phyloP scores from a whole-genome alignment of 2,888 invertebrate species.

The Leptopterna dolabrata region DNA sequence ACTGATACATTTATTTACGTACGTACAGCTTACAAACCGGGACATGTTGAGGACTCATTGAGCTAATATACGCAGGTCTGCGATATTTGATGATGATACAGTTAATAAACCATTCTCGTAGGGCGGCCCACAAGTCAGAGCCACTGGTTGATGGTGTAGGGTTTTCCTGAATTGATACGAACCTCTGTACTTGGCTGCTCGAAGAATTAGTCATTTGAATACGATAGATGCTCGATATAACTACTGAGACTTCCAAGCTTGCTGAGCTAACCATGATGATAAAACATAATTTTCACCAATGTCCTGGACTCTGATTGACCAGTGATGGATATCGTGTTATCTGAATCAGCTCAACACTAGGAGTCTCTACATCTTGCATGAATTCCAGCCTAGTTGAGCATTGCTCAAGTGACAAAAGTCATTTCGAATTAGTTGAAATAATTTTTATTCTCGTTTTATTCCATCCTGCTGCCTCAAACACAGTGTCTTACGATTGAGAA shows the following conservation, averaged over 20 bases:
- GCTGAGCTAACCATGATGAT: not conserved
- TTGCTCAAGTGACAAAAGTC: not conserved
- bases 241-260: too few species aligned
- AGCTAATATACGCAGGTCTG: too few species aligned
- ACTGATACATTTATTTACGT: not conserved
- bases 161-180: conserved; percentile 46
- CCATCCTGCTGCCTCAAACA: conserved; percentile 27
- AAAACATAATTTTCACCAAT: not conserved
- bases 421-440: too few species aligned
- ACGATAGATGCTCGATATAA: too few species aligned
- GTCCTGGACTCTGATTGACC: conserved; percentile 3
- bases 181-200: conserved; percentile 11
- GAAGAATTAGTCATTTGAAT: too few species aligned
- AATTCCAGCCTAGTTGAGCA: too few species aligned
- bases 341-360: not conserved
- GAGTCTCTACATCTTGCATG: too few species aligned
- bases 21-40: not conserved
- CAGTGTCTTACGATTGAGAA: not conserved
- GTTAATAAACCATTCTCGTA: conserved; percentile 55
- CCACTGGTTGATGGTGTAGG: conserved; percentile 36
- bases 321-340: not conserved
- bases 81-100: conserved; percentile 37
- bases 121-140: conserved; percentile 19
- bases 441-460: too few species aligned
- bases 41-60: not conserved